phyloP scores from a whole-genome alignment of 1,140 invertebrate genomes.

The Zelostemma sp. region DNA sequence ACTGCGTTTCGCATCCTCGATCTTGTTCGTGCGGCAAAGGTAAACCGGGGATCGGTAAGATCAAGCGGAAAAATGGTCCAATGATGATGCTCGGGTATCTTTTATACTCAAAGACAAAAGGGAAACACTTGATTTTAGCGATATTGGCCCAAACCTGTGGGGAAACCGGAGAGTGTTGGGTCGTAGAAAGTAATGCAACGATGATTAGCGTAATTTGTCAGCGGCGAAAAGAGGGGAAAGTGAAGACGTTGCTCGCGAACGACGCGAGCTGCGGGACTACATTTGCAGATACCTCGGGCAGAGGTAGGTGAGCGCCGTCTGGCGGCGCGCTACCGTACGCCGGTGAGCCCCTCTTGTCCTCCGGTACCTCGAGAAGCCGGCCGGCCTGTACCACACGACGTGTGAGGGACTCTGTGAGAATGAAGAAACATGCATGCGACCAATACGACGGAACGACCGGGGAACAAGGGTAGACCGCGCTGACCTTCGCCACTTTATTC shows the following conservation, averaged over 20 bases:
- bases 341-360: slow-evolving; percentile 51
- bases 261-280: slow-evolving; percentile 20
- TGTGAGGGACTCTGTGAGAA: slow-evolving; percentile 24
- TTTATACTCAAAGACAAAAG: no score
- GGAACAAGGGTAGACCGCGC: slow-evolving; percentile 14
- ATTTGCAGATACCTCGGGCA: slow-evolving; percentile 41
- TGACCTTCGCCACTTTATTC: slow-evolving; percentile 20
- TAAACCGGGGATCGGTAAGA: not conserved
- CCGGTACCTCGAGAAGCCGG: slow-evolving; percentile 3
- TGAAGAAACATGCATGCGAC: slow-evolving; percentile 18
- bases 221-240: slow-evolving; percentile 43
- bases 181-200: not conserved
- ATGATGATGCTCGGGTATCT: no score
- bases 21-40: not conserved
- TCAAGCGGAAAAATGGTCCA: no score
- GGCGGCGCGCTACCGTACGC: slow-evolving; percentile 47
- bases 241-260: slow-evolving; percentile 7
- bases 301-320: slow-evolving; percentile 56
- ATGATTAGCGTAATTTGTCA: not conserved
- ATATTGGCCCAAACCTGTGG: slow-evolving; percentile 16
- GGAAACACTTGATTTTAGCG: no score
- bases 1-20: not conserved
- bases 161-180: slow-evolving; percentile 25
- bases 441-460: no score
- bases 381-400: slow-evolving; percentile 16